Evolutionary conservation across 2,888 invertebrate species (phyloP).

Genomic region (Rotaria magnacalcarata): DNA sequence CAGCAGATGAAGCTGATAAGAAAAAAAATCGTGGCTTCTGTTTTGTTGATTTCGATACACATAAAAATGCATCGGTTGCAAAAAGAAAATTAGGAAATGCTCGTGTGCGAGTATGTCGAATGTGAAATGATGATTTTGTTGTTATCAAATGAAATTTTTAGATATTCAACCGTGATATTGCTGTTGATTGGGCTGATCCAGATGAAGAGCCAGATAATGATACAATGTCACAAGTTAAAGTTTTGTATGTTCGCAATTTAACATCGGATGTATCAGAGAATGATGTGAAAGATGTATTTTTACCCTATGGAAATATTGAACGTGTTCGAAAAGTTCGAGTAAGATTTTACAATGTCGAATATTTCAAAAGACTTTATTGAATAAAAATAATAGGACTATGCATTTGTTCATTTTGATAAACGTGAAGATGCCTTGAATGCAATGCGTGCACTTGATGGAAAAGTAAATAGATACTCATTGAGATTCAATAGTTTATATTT

Average conservation of each 20-base stretch:
- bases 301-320: slow-evolving; percentile 87
- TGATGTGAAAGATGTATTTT: slow-evolving; percentile 86
- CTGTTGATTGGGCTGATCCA: slow-evolving; percentile 98
- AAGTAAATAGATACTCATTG: not conserved
- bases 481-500: too few relatives aligned
- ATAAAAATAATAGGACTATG: slow-evolving; percentile 76
- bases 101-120: not conserved
- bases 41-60: slow-evolving; percentile 98
- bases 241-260: slow-evolving; percentile 92
- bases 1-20: slow-evolving; percentile 75
- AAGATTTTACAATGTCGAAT: not conserved
- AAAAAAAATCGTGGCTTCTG: slow-evolving; percentile 99
- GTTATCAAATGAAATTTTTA: slow-evolving; percentile 47
- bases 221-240: slow-evolving; percentile 71
- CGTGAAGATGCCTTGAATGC: slow-evolving; percentile 89
- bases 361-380: too few relatives aligned
- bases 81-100: slow-evolving; percentile 77
- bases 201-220: slow-evolving; percentile 96
- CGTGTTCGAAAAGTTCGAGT: slow-evolving; percentile 70
- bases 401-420: slow-evolving; percentile 97
- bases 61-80: slow-evolving; percentile 94
- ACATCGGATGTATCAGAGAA: slow-evolving; percentile 95
- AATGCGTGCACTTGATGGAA: slow-evolving; percentile 58
- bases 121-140: slow-evolving; percentile 53
- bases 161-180: not conserved